A percentile compares a stretch with the other conserved stretches of the same genome.
Evolutionary conservation across 2,888 invertebrate species (phyloP).

Genomic region (Erannis defoliaria): DNA sequence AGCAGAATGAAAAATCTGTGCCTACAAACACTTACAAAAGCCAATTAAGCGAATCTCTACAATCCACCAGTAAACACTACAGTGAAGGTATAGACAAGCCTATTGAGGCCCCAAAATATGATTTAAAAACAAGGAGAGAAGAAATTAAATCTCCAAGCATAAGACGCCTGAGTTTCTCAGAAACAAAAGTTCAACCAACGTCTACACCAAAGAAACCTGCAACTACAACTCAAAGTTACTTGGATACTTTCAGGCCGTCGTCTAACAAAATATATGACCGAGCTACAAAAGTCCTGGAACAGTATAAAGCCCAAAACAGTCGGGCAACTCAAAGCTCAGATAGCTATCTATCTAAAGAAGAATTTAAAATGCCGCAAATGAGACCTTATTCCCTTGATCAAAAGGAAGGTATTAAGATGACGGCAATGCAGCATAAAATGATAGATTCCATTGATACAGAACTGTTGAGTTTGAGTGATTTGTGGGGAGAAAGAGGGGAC

Average conservation of each 20-base stretch:
- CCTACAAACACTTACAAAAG: conserved; percentile 47
- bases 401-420: conserved; percentile 57
- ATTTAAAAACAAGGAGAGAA: conserved; percentile 30
- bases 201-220: conserved; percentile 73
- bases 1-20: conserved; percentile 52
- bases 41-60: conserved; percentile 36
- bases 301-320: conserved; percentile 73
- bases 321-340: conserved; percentile 62
- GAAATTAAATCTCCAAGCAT: conserved; percentile 67
- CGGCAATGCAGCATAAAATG: conserved; percentile 60
- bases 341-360: conserved; percentile 64
- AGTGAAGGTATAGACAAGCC: conserved; percentile 31
- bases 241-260: conserved; percentile 68
- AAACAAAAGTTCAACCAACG: conserved; percentile 77
- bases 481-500: conserved; percentile 87
- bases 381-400: conserved; percentile 66
- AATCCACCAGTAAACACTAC: conserved; percentile 23
- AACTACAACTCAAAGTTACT: conserved; percentile 44
- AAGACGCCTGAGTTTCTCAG: conserved; percentile 71
- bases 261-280: conserved; percentile 78
- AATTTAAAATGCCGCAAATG: conserved; percentile 78
- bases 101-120: conserved; percentile 47
- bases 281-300: conserved; percentile 77
- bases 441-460: conserved; percentile 78
- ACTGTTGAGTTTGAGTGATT: conserved; percentile 87